Conservation (phyloP, 2,797 vertebrate genomes). For the Xenops minutus region DNA sequence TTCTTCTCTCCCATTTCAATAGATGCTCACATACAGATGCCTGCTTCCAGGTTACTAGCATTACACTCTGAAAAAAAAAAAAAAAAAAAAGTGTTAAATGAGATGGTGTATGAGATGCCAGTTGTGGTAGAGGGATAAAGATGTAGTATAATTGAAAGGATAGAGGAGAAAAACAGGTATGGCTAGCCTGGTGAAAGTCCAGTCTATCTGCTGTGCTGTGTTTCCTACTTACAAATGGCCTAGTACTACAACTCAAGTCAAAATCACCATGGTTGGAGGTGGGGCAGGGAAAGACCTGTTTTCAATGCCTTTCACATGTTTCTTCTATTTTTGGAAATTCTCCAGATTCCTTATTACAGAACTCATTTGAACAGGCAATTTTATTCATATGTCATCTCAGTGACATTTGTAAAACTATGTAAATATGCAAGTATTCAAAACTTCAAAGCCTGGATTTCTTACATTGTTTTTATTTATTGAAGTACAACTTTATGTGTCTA, state of each 20-base stretch:
- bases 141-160: neutral
- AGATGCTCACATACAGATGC: neutral
- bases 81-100: neutral
- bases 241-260: neutral
- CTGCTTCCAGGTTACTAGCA: neutral
- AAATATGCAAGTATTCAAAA: neutral
- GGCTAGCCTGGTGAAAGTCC: neutral
- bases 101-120: neutral
- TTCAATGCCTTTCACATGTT: neutral
- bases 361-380: neutral
- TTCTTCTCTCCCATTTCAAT: neutral
- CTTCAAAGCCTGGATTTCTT: neutral
- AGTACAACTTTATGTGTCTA: neutral
- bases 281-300: neutral
- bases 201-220: neutral
- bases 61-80: neutral
- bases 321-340: neutral
- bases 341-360: neutral
- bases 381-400: neutral
- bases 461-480: neutral
- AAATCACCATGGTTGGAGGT: neutral
- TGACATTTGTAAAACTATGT: neutral
- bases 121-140: neutral
- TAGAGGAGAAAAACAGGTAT: neutral
- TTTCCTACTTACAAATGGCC: neutral